These are phyloP conservation scores for Drosophila pullipes DNA, from an alignment of 2,888 invertebrate genomes.

Conservation along the genomic window DNA sequence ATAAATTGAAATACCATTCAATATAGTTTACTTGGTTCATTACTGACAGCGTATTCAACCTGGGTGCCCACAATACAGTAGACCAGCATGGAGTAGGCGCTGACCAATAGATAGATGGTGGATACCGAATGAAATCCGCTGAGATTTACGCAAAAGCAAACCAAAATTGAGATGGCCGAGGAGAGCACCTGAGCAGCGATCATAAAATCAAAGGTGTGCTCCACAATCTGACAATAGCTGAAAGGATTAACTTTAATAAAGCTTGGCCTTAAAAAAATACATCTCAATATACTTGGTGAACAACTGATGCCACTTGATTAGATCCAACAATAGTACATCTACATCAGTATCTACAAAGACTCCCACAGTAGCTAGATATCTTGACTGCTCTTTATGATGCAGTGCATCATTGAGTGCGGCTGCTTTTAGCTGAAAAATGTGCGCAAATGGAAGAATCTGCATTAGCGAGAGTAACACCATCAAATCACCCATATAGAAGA, in stretches of 20 bases:
- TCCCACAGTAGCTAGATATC: constrained; percentile 11
- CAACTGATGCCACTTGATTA: constrained; percentile 62
- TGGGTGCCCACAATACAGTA: constrained; percentile 65
- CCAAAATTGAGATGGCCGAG: constrained; percentile 48
- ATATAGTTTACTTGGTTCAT: not conserved
- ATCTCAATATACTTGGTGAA: constrained; percentile 48
- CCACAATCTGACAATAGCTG: constrained; percentile 52
- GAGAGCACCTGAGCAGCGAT: constrained; percentile 58
- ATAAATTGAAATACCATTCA: not conserved
- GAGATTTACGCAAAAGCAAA: constrained; percentile 56
- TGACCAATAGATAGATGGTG: constrained; percentile 45
- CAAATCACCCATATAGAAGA: constrained; percentile 55
- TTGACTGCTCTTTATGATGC: constrained; percentile 17
- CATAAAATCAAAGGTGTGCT: constrained; percentile 39
- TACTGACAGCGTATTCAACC: constrained; percentile 57
- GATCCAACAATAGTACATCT: constrained; percentile 42
- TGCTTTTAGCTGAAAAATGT: constrained; percentile 51
- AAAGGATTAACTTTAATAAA: not conserved
- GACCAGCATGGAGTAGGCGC: constrained; percentile 58
- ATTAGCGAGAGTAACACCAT: constrained; percentile 40
- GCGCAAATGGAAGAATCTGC: constrained; percentile 56
- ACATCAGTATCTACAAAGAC: not conserved
- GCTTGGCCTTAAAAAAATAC: not conserved
- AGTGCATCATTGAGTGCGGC: constrained; percentile 36
- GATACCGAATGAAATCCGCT: constrained; percentile 48